Conservation (phyloP, 2,113 vertebrate genomes). For the Muscicapa adusta region DNA sequence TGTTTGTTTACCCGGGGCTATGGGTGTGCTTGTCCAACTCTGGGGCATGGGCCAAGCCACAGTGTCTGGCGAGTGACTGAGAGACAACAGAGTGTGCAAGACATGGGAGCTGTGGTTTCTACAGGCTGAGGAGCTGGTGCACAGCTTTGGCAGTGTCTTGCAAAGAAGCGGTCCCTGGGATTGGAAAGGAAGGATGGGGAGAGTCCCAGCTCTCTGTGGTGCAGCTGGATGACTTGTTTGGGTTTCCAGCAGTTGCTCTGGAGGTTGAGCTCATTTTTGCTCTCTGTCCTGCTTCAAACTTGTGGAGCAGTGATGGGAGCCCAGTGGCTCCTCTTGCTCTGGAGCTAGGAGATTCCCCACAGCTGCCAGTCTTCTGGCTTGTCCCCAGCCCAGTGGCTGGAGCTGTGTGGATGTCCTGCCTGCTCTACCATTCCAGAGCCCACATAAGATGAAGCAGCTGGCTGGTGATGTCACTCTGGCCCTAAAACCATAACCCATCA, state of each 20-base stretch:
- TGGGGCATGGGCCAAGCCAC: not conserved
- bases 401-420: not conserved
- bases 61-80: not conserved
- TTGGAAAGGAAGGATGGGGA: not conserved
- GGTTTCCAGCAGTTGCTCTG: not conserved
- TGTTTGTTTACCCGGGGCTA: slow-evolving; percentile 1
- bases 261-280: not conserved
- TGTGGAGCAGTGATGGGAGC: not conserved
- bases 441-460: rapidly evolving
- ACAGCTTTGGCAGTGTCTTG: not conserved
- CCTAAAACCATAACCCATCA: not conserved
- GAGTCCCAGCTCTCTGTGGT: not conserved
- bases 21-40: not conserved
- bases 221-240: not conserved
- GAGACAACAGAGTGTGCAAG: not conserved
- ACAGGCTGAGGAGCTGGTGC: not conserved
- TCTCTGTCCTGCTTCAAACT: not conserved
- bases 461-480: not conserved
- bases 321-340: not conserved
- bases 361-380: not conserved
- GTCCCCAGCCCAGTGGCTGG: not conserved
- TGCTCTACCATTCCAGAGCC: not conserved
- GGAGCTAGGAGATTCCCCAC: not conserved
- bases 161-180: not conserved
- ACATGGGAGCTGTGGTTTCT: not conserved